Base-by-base conservation (phyloP, 2,888 invertebrate species). In the Tanypteryx hageni region DNA sequence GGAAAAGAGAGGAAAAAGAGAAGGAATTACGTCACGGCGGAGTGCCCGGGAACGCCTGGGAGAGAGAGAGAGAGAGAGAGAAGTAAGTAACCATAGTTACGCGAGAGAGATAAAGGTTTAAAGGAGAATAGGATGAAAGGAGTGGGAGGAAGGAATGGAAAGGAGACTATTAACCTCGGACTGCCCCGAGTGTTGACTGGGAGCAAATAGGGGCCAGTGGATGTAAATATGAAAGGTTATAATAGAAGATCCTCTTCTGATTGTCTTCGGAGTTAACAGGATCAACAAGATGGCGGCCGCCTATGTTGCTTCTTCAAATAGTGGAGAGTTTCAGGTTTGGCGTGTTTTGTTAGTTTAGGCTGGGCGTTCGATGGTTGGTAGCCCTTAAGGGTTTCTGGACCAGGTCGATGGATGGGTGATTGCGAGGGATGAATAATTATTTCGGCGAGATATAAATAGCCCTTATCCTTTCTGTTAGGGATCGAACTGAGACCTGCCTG, bases 221-320 rank as follows among this genome's bases (percentile, higher is more conserved):
- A 9, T 27, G 76, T 76, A 76, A n/a, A 76, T 76, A 27, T 27
- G 76, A 27, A 76, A 76, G 76, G 27, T 76, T 22, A 76, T n/a
- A 76, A 76, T 56, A n/a, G 56, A 68, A 68, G 56, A 44, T 31
- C 89, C 64, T 89, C 89, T 89, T 89, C 64, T 89, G 89, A 89
- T 89, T 89, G 89, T 89, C 64, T 89, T 31, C 68, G 64, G 64
- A 64, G 89, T 64, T 89, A 89, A 44, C 44, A 10, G 64, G 89
- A 89, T 89, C 89, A 89, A 89, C 89, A 89, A 56, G 89, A 89
- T 68, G 64, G 89, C 44, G 18, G n/a, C 44, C 64, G 22, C 44
- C 31, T 83, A 44, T 83, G 89, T 89, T 64, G 64, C 86, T 89
- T 89, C 64, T 64, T 89, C 64, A 89, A 89, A 89, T 59, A 89